Conservation (phyloP, 2,797 vertebrate species). For the Amniataba percoides region DNA sequence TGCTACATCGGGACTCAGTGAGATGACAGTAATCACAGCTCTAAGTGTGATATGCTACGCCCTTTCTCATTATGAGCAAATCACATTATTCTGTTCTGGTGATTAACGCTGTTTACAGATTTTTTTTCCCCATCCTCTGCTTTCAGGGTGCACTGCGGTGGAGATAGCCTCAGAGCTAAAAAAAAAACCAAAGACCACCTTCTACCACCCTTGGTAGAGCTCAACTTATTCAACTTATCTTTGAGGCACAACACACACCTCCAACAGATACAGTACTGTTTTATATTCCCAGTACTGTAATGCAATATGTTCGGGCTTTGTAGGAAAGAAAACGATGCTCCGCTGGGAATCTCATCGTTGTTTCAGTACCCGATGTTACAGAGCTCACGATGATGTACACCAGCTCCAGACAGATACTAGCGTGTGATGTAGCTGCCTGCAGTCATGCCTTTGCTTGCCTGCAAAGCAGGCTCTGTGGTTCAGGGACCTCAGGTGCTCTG, state of each 20-base stretch:
- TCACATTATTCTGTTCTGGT: conserved; percentile 72
- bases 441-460: conserved; percentile 80
- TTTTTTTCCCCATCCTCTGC: neutral
- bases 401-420: conserved; percentile 66
- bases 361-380: conserved; percentile 73
- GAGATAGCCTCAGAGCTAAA: conserved; percentile 35
- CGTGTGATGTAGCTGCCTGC: conserved; percentile 78
- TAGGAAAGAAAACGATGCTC: conserved; percentile 74
- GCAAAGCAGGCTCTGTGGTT: conserved; percentile 77
- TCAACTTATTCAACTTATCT: conserved; percentile 65
- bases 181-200: conserved; percentile 52
- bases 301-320: conserved; percentile 78
- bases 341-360: conserved; percentile 70
- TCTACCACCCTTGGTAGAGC: conserved; percentile 45
- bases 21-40: conserved; percentile 76
- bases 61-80: conserved; percentile 75
- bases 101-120: conserved; percentile 71
- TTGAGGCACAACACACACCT: conserved; percentile 66
- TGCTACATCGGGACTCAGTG: conserved; percentile 76
- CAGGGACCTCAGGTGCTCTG: conserved; percentile 76
- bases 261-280: conserved; percentile 61
- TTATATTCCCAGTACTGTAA: conserved; percentile 72
- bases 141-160: conserved; percentile 20
- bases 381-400: conserved; percentile 75
- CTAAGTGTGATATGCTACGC: conserved; percentile 71